Percentiles rank a stretch among this genome's conserved stretches.
Conservation (phyloP, 2,797 vertebrate genomes). For the Rousettus madagascariensis region DNA sequence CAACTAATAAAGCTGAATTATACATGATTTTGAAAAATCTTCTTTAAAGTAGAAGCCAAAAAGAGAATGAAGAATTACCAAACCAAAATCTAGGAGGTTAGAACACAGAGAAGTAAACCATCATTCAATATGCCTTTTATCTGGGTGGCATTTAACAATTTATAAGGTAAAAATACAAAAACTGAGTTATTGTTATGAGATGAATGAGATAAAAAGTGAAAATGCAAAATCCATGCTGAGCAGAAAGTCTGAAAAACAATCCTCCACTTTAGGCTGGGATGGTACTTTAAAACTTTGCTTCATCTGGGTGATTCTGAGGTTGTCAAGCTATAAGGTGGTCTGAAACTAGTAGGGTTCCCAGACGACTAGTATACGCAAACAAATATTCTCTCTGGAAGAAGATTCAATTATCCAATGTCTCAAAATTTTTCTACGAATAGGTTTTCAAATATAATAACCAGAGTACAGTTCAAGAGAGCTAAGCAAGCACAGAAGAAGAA, state of each 20-base stretch:
- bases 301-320: background rate
- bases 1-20: constrained; percentile 16
- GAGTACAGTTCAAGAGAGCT: background rate
- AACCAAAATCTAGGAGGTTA: background rate
- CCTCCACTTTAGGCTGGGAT: background rate
- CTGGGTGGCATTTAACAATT: background rate
- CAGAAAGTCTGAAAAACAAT: background rate
- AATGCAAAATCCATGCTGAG: background rate
- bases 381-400: background rate
- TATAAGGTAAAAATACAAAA: background rate
- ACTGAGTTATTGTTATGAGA: background rate
- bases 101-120: background rate
- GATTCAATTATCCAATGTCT: background rate
- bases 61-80: background rate
- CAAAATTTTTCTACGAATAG: background rate
- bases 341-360: background rate
- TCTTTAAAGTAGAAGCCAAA: background rate
- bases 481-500: background rate
- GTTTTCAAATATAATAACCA: background rate
- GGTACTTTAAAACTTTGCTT: background rate
- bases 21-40: background rate
- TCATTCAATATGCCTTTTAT: background rate
- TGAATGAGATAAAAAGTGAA: background rate
- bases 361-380: background rate
- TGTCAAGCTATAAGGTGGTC: background rate